These are phyloP conservation scores for Drosophila saltans DNA, from an alignment of 1,140 invertebrate species.

Conservation along the genomic window DNA sequence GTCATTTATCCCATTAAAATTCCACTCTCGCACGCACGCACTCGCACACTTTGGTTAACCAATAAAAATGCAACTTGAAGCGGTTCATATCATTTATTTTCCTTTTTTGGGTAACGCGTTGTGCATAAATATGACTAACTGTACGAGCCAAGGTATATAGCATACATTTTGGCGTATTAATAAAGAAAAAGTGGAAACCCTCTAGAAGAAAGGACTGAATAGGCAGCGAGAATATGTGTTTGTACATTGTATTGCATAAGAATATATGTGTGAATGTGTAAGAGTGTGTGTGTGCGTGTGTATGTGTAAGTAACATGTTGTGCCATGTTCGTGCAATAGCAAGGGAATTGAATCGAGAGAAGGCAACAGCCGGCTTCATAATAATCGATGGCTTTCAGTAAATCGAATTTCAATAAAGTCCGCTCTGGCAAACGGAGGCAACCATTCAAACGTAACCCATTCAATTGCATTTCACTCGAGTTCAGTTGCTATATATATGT, in stretches of 20 bases:
- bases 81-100: slow-evolving; percentile 67
- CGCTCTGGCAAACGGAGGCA: slow-evolving; percentile 17
- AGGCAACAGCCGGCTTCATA: slow-evolving; percentile 31
- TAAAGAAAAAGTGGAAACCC: slow-evolving; percentile 25
- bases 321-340: slow-evolving; percentile 35
- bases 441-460: slow-evolving; percentile 37
- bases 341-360: slow-evolving; percentile 46
- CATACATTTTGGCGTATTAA: slow-evolving; percentile 47
- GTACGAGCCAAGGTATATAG: slow-evolving; percentile 45
- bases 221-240: background rate
- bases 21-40: slow-evolving; percentile 32
- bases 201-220: slow-evolving; percentile 12
- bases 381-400: slow-evolving; percentile 53
- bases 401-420: slow-evolving; percentile 47
- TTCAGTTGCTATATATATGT: slow-evolving; percentile 29
- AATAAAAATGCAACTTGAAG: slow-evolving; percentile 81
- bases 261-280: slow-evolving; percentile 12
- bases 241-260: background rate
- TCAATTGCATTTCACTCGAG: slow-evolving; percentile 40
- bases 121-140: slow-evolving; percentile 67
- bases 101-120: slow-evolving; percentile 60
- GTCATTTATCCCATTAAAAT: slow-evolving; percentile 57
- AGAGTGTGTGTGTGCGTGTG: slow-evolving; percentile 9
- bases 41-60: slow-evolving; percentile 53
- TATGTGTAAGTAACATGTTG: slow-evolving; percentile 27